Evolutionary conservation across 2,113 vertebrate species (phyloP), one percentile per base, ranked within the genome.

Genomic region (Daubentonia madagascariensis): DNA sequence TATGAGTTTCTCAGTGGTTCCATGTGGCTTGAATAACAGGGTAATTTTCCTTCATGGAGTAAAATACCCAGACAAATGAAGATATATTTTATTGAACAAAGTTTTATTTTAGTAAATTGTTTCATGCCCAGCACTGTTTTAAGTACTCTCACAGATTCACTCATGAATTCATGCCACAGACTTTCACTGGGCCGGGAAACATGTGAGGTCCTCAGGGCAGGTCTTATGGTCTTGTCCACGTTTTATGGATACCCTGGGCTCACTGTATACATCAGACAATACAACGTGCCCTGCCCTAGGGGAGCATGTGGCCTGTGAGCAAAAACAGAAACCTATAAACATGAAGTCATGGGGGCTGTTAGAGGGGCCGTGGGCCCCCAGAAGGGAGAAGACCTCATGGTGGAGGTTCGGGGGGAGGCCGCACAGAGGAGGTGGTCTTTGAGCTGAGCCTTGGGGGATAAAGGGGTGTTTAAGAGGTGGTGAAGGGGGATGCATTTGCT

Each of bases 1-100:
- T 18, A 17, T 32, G 61, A 43, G 18, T 52, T 96, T 95, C 90
- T 91, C 48, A n/a, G 75, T 65, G 45, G 50, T 93, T 93, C 86
- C 90, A 61, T 76, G 81, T 94, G 89, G 89, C 81, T 95, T 13
- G 8, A 94, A 89, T 95, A 96, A 92, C 72, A 91, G 63, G 20
- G 43, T 65, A 14, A 45, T 95, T 94, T 97, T 95, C 59, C 61
- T 90, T 78, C n/a, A 18, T 78, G 35, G 48, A 75, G 61, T 80
- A 79, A 95, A 83, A 68, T 81, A 68, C 76, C 43, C 52, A 67
- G 61, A 37, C 32, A 59, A 52, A 89, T 92, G 54, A 72, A 94
- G 70, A 91, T 61, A 80, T 37, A 32, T 65, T 90, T 70, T 67
- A 45, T 43, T 68, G 75, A 83, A 43, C 52, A 63, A 63, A 45